A percentile compares a stretch with the other conserved stretches of the same genome.
Conservation (phyloP, 1,140 invertebrate species). For the Leptestheria dahalacensis region DNA sequence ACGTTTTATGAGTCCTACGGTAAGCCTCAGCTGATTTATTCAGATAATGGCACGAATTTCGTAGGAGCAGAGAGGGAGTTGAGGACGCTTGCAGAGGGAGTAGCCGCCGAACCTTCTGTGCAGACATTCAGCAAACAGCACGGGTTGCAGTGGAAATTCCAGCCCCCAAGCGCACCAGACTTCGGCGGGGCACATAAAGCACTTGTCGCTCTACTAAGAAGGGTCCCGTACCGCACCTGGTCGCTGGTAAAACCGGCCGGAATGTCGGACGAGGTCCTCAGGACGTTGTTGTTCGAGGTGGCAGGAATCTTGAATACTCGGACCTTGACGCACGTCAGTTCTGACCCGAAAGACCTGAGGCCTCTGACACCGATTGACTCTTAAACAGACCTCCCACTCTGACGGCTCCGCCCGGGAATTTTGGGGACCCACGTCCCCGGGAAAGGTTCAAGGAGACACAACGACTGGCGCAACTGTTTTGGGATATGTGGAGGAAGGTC, state of each 20-base stretch:
- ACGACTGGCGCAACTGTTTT: background rate
- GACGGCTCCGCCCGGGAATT: background rate
- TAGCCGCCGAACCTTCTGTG: background rate
- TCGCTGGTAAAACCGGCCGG: background rate
- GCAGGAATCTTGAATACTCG: background rate
- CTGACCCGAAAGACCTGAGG: slow-evolving; percentile 1
- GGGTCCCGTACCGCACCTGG: background rate
- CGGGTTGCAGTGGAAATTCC: slow-evolving; percentile 29
- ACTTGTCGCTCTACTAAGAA: slow-evolving; percentile 21
- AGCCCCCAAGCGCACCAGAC: slow-evolving; percentile 27
- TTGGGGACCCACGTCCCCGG: background rate
- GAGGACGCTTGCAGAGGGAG: slow-evolving; percentile 5
- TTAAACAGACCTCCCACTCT: background rate
- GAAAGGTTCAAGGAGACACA: background rate
- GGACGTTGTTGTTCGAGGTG: slow-evolving; percentile 4
- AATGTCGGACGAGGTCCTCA: no score
- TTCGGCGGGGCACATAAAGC: slow-evolving; percentile 31
- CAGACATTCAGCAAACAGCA: background rate
- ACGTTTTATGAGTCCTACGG: slow-evolving; percentile 28
- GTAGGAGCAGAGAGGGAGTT: slow-evolving; percentile 20
- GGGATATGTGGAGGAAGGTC: background rate
- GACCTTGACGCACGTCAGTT: background rate
- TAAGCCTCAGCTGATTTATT: slow-evolving; percentile 22
- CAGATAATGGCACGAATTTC: slow-evolving; percentile 30
- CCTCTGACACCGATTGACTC: slow-evolving; percentile 1